Conservation (phyloP, 1,140 invertebrate genomes). For the Orius laevigatus region DNA sequence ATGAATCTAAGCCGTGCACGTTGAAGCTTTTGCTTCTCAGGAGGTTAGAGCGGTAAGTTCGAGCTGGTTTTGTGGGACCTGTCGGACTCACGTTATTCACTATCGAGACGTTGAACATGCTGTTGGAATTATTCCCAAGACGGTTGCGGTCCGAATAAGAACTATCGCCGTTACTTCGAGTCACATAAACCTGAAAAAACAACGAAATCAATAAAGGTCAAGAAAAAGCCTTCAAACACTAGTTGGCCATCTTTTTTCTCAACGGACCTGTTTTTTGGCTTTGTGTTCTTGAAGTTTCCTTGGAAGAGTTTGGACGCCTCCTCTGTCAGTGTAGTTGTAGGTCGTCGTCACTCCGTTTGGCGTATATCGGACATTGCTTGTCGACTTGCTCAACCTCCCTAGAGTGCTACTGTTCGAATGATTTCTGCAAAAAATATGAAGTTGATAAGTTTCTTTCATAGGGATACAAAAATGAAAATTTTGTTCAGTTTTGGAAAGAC, state of each 20-base stretch:
- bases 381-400: slow-evolving; percentile 62
- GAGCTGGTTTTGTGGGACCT: slow-evolving; percentile 50
- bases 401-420: slow-evolving; percentile 33
- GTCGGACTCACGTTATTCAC: slow-evolving; percentile 40
- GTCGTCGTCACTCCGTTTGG: slow-evolving; percentile 11
- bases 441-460: too few species aligned
- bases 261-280: slow-evolving; percentile 21
- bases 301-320: slow-evolving; percentile 62
- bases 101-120: slow-evolving; percentile 59
- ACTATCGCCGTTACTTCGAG: slow-evolving; percentile 18
- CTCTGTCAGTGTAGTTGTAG: slow-evolving; percentile 34
- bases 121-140: slow-evolving; percentile 30
- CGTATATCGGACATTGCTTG: slow-evolving; percentile 36
- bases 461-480: not conserved
- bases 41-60: slow-evolving; percentile 53
- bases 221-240: too few species aligned
- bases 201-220: not conserved
- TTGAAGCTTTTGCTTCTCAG: slow-evolving; percentile 72
- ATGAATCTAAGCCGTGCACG: slow-evolving; percentile 36
- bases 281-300: slow-evolving; percentile 32
- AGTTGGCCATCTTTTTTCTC: too few species aligned
- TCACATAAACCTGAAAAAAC: slow-evolving; percentile 19
- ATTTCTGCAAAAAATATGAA: slow-evolving; percentile 12
- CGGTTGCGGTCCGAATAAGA: slow-evolving; percentile 9
- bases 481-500: not conserved